Conservation (phyloP, 2,888 invertebrate species). For the Agrypnus murinus region DNA sequence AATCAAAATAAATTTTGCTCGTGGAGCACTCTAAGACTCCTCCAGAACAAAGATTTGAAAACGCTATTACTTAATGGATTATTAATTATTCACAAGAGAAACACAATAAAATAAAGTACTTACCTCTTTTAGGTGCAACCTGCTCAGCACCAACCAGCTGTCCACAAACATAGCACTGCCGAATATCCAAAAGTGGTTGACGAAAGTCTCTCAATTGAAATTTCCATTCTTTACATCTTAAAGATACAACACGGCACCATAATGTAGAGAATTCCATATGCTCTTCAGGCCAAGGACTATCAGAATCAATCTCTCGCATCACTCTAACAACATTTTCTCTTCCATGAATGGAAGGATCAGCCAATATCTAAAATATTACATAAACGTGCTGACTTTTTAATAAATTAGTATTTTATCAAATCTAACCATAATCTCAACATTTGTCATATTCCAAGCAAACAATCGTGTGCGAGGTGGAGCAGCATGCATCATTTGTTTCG, state of each 20-base stretch:
- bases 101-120: too few species aligned
- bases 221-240: slow-evolving; percentile 90
- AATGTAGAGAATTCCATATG: slow-evolving; percentile 91
- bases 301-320: slow-evolving; percentile 88
- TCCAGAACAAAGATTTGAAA: too few species aligned
- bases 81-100: too few species aligned
- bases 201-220: slow-evolving; percentile 95
- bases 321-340: slow-evolving; percentile 81
- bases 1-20: too few species aligned
- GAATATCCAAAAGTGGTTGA: slow-evolving; percentile 90
- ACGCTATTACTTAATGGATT: too few species aligned
- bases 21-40: too few species aligned
- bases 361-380: slow-evolving; percentile 75
- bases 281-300: slow-evolving; percentile 95
- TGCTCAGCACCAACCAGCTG: slow-evolving; percentile 93
- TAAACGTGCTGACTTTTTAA: too few species aligned
- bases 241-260: slow-evolving; percentile 92
- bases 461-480: slow-evolving; percentile 82
- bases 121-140: slow-evolving; percentile 76
- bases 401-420: neutral
- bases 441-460: slow-evolving; percentile 89
- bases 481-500: slow-evolving; percentile 78
- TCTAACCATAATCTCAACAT: slow-evolving; percentile 76
- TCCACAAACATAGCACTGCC: slow-evolving; percentile 91
- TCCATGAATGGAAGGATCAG: slow-evolving; percentile 92